Percentiles rank a stretch among this genome's conserved stretches.
phyloP scores from a whole-genome alignment of 1,140 invertebrate species.

The Drosophila bipectinata region DNA sequence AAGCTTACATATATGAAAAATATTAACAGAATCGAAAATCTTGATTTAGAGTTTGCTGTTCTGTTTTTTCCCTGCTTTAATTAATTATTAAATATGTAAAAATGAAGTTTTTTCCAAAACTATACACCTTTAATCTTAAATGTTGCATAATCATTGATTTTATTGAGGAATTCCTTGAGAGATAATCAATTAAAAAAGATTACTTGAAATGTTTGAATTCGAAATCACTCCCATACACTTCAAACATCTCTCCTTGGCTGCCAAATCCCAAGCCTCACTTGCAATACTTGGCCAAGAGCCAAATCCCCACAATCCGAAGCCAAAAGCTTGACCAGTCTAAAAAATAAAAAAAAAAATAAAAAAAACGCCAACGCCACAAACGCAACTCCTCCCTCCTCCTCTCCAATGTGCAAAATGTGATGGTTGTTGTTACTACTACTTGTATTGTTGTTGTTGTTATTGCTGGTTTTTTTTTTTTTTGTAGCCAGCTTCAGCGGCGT shows the following conservation, averaged over 20 bases:
- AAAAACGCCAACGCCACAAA: conserved; percentile 9
- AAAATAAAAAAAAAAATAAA: neutral
- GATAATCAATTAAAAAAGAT: too few relatives aligned
- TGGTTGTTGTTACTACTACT: conserved; percentile 18
- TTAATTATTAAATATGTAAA: too few relatives aligned
- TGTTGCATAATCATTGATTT: too few relatives aligned
- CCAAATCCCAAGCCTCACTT: conserved; percentile 1
- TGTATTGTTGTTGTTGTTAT: conserved; percentile 21
- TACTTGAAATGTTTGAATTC: neutral
- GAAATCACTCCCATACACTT: neutral
- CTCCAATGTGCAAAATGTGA: conserved; percentile 33
- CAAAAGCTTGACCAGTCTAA: conserved; percentile 37
- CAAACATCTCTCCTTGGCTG: neutral
- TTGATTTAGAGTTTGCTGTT: too few relatives aligned
- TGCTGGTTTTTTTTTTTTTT: conserved; percentile 20
- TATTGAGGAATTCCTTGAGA: too few relatives aligned
- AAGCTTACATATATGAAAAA: too few relatives aligned
- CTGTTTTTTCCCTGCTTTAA: too few relatives aligned
- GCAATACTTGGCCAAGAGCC: conserved; percentile 8
- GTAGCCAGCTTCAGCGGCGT: conserved; percentile 56
- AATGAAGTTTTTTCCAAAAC: too few relatives aligned
- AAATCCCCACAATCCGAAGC: conserved; percentile 14
- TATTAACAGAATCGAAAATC: too few relatives aligned
- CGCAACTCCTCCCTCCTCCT: conserved; percentile 22
- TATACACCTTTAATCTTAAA: too few relatives aligned